Percentiles rank a stretch among this genome's conserved stretches.
Conservation (phyloP, 2,888 invertebrate genomes). For the Anorthoa munda region DNA sequence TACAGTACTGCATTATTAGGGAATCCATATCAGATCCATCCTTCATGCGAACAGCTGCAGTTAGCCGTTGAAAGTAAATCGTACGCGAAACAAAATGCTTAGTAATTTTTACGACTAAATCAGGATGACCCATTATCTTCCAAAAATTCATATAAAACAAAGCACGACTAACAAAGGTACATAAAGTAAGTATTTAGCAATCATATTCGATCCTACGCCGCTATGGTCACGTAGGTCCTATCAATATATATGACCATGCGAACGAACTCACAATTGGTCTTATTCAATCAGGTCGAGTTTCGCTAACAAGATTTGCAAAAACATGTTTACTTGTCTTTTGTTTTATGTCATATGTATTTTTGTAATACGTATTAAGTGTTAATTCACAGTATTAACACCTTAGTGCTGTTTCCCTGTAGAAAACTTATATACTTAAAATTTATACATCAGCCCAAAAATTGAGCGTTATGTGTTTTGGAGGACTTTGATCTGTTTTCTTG, state of each 20-base stretch:
- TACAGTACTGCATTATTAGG: no score
- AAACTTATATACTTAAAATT: not conserved
- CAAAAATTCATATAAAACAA: not conserved
- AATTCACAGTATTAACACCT: slow-evolving; percentile 10
- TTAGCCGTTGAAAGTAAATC: no score
- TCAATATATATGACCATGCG: not conserved
- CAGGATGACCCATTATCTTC: not conserved
- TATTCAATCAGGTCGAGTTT: slow-evolving; percentile 30
- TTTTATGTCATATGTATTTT: slow-evolving; percentile 35
- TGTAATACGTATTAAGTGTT: slow-evolving; percentile 26
- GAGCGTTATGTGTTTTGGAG: not conserved
- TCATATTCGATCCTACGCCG: slow-evolving; percentile 26
- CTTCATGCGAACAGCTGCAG: no score
- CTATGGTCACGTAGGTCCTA: slow-evolving; percentile 53
- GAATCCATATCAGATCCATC: no score
- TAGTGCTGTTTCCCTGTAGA: not conserved
- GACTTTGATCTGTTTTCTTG: not conserved
- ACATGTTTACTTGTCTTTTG: slow-evolving; percentile 19
- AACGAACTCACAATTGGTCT: slow-evolving; percentile 4
- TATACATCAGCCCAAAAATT: not conserved
- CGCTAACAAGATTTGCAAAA: slow-evolving; percentile 23
- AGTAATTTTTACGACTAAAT: not conserved
- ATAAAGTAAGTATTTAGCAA: not conserved
- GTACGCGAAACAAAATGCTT: not conserved
- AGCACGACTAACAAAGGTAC: not conserved